These are phyloP conservation scores for Proisotoma minuta DNA, from an alignment of 2,888 invertebrate genomes.

Conservation along the genomic window DNA sequence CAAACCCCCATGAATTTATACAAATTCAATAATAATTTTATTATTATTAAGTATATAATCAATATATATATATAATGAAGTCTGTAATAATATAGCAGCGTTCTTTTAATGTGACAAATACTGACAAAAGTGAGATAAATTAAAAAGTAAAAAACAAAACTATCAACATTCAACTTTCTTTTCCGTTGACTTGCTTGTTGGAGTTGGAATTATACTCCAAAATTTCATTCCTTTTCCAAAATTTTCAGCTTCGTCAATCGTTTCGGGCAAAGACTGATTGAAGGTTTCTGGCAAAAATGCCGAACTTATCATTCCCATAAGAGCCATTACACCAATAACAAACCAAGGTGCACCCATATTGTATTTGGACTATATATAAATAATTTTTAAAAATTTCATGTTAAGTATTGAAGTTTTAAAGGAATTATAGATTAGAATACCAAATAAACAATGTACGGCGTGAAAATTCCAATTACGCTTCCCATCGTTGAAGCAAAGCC, in stretches of 20 bases:
- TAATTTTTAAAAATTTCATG: conserved; percentile 4
- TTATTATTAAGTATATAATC: too few species aligned
- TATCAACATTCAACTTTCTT: too few species aligned
- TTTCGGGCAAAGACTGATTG: conserved; percentile 57
- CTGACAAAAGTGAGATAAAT: too few species aligned
- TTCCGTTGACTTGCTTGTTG: too few species aligned
- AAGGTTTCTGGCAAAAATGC: conserved; percentile 62
- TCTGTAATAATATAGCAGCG: too few species aligned
- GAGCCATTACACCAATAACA: conserved; percentile 27
- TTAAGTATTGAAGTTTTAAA: not conserved
- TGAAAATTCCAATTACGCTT: conserved; percentile 57
- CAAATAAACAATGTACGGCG: conserved; percentile 61
- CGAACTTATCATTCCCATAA: conserved; percentile 31
- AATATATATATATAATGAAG: too few species aligned
- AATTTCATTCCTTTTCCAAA: conserved; percentile 55
- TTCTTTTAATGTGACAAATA: too few species aligned
- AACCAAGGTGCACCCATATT: conserved; percentile 33
- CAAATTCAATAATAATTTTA: too few species aligned
- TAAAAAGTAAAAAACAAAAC: too few species aligned
- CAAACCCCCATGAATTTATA: too few species aligned
- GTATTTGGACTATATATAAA: conserved; percentile 32
- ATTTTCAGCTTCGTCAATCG: conserved; percentile 58
- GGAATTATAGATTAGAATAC: conserved; percentile 48
- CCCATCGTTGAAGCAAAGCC: conserved; percentile 59
- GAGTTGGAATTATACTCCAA: conserved; percentile 26